phyloP scores from a whole-genome alignment of 23 tunicate species.

The Styela plicata region DNA sequence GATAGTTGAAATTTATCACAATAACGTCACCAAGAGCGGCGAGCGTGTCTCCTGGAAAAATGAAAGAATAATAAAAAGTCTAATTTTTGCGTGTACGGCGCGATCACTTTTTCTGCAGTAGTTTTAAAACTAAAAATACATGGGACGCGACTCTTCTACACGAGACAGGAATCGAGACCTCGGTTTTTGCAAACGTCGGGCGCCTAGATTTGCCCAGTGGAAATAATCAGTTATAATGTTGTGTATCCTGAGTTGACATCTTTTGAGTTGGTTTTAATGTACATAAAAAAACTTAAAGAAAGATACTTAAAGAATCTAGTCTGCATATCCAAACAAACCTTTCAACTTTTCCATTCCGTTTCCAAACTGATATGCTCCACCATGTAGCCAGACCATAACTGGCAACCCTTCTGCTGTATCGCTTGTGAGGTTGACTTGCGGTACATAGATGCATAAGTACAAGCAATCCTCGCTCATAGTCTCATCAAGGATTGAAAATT shows the following conservation, averaged over 20 bases:
- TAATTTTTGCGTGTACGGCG: neutral
- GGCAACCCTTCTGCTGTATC: slow-evolving; percentile 32
- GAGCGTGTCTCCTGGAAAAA: slow-evolving; percentile 24
- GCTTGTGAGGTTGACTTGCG: slow-evolving; percentile 24
- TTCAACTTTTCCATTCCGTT: slow-evolving; percentile 29
- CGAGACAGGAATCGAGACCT: too few species aligned
- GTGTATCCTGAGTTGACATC: too few species aligned
- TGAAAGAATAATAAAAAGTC: slow-evolving; percentile 12
- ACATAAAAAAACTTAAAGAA: too few species aligned
- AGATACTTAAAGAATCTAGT: too few species aligned
- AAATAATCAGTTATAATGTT: too few species aligned
- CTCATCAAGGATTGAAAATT: slow-evolving; percentile 6
- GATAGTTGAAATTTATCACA: slow-evolving; percentile 18
- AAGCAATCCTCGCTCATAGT: slow-evolving; percentile 50
- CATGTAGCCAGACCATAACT: slow-evolving; percentile 49
- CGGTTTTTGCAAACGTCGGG: too few species aligned
- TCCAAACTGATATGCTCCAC: slow-evolving; percentile 35
- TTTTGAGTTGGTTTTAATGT: too few species aligned
- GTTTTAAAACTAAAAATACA: too few species aligned
- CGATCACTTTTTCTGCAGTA: too few species aligned
- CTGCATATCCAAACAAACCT: too few species aligned
- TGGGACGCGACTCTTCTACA: too few species aligned
- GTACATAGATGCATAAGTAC: slow-evolving; percentile 41
- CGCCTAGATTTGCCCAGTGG: too few species aligned
- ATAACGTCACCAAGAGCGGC: slow-evolving; percentile 24